Evolutionary conservation across 1,140 invertebrate species (phyloP), one percentile per base, ranked within the genome.

Genomic region (Tetramorium alpestre): DNA sequence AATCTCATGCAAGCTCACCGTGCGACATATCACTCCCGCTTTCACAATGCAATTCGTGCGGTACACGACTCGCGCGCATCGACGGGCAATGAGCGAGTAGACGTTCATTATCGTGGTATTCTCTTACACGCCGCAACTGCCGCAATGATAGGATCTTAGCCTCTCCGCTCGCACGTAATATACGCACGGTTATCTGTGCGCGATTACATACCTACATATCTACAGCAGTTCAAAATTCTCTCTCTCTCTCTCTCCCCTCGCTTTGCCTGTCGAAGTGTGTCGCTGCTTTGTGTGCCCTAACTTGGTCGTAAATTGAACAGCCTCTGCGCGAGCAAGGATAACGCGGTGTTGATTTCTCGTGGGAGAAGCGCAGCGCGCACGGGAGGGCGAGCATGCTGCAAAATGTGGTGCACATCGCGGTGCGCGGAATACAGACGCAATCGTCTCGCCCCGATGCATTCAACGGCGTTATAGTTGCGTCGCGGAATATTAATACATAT

Each of bases 251-350:
- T 33, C n/a, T n/a, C 58, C 25, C n/a, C 7, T 77, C 16, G 18
- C n/a, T 73, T n/a, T 22, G 22, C 18, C 75, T 60, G 41, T 69
- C 76, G 18, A 56, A 70, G 65, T 56, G 62, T 62, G n/a, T 13
- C 49, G 60, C 47, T 67, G 78, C 81, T 88, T 86, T 91, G 77
- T 88, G 84, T 58, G 82, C 80, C 62, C 70, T 80, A 88, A 88
- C 86, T 86, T 89, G 82, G 65, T n/a, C 86, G 78, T 91, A 89
- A 91, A 91, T 91, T 88, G 88, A 88, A 88, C 82, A 62, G 80
- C 69, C 60, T 85, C 54, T 25, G n/a, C 25, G 44, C 22, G 54
- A 70, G 73, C 47, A 38, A 69, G 76, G 67, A 89, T 86, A 80
- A 85, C 62, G 70, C 41, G 58, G 73, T 58, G 89, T 82, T 90